Conservation (phyloP, 2,797 vertebrate species). For the Tragopan temminckii region DNA sequence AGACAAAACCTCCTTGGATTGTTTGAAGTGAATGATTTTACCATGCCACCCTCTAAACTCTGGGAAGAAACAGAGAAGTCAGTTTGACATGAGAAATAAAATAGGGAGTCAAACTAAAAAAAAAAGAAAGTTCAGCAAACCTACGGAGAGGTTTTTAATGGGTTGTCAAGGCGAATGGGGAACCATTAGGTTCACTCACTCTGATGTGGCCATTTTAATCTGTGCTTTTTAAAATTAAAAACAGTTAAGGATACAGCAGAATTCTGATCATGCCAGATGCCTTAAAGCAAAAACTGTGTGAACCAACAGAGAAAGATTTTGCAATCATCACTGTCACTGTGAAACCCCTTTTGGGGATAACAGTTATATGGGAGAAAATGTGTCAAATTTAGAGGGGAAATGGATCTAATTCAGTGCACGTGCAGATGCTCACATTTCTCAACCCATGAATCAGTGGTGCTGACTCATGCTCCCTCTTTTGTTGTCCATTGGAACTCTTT, state of each 20-base stretch:
- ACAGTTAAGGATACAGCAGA: background rate
- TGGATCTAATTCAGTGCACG: background rate
- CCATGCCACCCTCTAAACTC: background rate
- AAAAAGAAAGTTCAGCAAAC: conserved; percentile 17
- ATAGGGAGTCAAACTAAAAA: background rate
- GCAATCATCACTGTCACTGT: background rate
- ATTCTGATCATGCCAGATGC: background rate
- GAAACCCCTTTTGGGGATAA: background rate
- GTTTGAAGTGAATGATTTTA: conserved; percentile 21
- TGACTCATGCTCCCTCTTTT: background rate
- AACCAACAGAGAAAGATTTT: background rate
- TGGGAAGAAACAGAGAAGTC: background rate
- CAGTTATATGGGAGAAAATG: background rate
- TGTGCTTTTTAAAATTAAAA: conserved; percentile 17
- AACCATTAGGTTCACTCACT: conserved; percentile 20
- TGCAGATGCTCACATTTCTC: background rate
- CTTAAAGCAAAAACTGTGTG: background rate
- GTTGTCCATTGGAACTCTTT: background rate
- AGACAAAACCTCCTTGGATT: background rate
- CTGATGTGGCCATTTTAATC: conserved; percentile 18
- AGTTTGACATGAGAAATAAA: background rate
- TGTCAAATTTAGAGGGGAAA: background rate
- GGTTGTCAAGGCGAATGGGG: background rate
- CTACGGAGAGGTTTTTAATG: conserved; percentile 6
- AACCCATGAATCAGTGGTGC: background rate